A percentile compares a stretch with the other conserved stretches of the same genome.
These are phyloP conservation scores for Philaethria dido DNA, from an alignment of 2,888 invertebrate genomes.

Conservation along the genomic window DNA sequence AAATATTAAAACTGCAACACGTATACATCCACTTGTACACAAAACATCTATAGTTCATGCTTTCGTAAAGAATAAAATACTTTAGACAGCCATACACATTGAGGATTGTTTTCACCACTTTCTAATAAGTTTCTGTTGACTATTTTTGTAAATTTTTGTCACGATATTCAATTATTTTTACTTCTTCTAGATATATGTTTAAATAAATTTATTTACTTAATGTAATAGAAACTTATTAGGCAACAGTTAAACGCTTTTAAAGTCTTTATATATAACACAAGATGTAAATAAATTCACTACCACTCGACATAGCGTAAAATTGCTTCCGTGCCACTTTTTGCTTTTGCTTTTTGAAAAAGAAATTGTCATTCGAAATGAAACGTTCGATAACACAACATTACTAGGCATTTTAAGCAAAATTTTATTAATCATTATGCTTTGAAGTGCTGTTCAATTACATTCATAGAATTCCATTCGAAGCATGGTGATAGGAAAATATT, in stretches of 20 bases:
- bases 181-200: background rate
- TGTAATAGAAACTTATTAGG: background rate
- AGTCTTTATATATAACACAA: background rate
- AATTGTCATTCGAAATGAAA: background rate
- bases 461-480: background rate
- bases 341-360: too few relatives aligned
- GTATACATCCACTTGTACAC: background rate
- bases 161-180: background rate
- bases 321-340: constrained; percentile 10
- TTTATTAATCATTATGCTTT: background rate
- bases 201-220: background rate
- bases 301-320: constrained; percentile 10
- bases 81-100: background rate
- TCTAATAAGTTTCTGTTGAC: background rate
- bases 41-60: constrained; percentile 18
- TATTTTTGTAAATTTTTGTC: background rate
- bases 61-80: background rate
- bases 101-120: background rate
- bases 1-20: background rate
- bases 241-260: background rate
- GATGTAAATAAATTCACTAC: background rate
- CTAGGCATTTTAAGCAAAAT: background rate
- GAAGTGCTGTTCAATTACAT: background rate
- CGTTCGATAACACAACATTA: constrained; percentile 4
- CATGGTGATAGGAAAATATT: background rate